These are phyloP conservation scores for Galeopterus variegatus DNA, from an alignment of 2,113 vertebrate species.

Conservation along the genomic window DNA sequence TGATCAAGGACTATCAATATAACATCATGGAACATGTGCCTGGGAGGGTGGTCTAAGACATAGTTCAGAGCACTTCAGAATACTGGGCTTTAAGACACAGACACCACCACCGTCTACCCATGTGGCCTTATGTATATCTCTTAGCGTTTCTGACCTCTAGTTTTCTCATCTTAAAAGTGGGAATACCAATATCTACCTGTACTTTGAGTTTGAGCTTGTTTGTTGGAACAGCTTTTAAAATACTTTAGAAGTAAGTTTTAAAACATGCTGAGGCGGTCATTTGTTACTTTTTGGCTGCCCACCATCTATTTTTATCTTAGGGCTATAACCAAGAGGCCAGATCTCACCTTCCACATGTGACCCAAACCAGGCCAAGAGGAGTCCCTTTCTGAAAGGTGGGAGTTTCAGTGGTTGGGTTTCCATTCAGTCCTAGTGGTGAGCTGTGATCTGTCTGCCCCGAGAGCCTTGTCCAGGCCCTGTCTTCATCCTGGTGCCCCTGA, in stretches of 20 bases:
- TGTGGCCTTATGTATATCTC: not conserved
- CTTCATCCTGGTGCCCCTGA: not conserved
- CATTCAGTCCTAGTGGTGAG: not conserved
- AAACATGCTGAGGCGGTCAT: not conserved
- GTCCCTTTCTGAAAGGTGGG: not conserved
- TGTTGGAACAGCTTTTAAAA: not conserved
- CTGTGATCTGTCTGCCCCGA: fast-evolving
- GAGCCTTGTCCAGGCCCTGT: not conserved
- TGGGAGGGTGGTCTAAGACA: fast-evolving
- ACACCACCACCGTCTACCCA: not conserved
- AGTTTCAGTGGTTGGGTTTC: not conserved
- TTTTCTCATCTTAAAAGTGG: not conserved
- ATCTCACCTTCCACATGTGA: not conserved
- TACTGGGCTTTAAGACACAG: not conserved
- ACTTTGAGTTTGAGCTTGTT: not conserved
- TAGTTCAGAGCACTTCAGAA: not conserved
- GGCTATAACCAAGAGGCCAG: not conserved
- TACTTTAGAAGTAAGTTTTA: not conserved
- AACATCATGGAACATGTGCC: not conserved
- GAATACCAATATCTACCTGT: not conserved
- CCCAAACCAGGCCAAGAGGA: not conserved
- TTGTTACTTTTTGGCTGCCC: not conserved
- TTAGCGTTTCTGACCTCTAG: not conserved
- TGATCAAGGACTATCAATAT: not conserved
- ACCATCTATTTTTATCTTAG: not conserved